These are phyloP conservation scores for Trinectes maculatus DNA, from an alignment of 2,113 vertebrate genomes.

Conservation along the genomic window DNA sequence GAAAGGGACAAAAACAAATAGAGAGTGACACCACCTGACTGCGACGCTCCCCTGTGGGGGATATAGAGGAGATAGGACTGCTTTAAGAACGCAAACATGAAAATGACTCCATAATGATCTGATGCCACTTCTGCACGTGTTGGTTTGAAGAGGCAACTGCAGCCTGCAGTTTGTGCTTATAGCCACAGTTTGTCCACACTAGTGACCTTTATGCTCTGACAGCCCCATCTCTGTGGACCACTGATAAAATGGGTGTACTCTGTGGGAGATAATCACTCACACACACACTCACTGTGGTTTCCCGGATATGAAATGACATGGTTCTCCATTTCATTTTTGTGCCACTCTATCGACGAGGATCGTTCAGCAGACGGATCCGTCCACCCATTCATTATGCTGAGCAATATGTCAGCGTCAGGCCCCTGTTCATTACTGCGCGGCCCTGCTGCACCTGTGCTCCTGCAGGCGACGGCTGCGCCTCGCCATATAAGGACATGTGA, in stretches of 20 bases:
- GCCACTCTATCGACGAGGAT: slow-evolving; percentile 11
- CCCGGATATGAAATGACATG: neutral
- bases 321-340: slow-evolving; percentile 8
- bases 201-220: slow-evolving; percentile 58
- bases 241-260: slow-evolving; percentile 60
- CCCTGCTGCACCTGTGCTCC: slow-evolving; percentile 69
- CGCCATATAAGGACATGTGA: slow-evolving; percentile 69
- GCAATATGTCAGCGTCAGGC: slow-evolving; percentile 23
- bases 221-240: slow-evolving; percentile 27
- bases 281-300: slow-evolving; percentile 15
- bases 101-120: slow-evolving; percentile 21
- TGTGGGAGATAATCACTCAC: slow-evolving; percentile 47
- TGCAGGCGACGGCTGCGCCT: slow-evolving; percentile 18
- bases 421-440: slow-evolving; percentile 48
- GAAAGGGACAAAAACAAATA: slow-evolving; percentile 43
- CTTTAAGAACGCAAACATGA: slow-evolving; percentile 11
- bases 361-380: neutral
- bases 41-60: slow-evolving; percentile 21
- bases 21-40: slow-evolving; percentile 52
- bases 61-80: neutral
- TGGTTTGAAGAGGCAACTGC: slow-evolving; percentile 10
- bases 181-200: slow-evolving; percentile 3
- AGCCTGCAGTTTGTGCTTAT: slow-evolving; percentile 17
- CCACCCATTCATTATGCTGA: slow-evolving; percentile 48
- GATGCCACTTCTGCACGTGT: slow-evolving; percentile 8